Base-by-base conservation (phyloP, 2,113 vertebrate species). In the Hippopotamus amphibius region DNA sequence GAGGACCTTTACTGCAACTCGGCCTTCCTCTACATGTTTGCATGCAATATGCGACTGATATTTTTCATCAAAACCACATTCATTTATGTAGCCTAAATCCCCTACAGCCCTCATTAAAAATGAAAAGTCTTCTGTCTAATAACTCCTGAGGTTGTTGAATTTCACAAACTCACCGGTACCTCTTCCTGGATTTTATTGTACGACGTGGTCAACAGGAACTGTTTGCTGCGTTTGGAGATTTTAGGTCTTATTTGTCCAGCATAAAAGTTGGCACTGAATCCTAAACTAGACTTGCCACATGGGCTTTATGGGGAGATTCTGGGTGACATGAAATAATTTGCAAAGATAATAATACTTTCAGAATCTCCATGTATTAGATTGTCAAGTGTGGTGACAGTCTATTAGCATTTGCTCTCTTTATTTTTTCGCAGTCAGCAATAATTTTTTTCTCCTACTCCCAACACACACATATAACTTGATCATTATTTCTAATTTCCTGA, bases 341-440 rank as follows among this genome's bases (percentile, higher is more conserved):
- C 90, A 98, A 98, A 98, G 98, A 97, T 98, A 98, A 97, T 96
- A 97, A 98, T 97, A 63, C 68, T 97, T 74, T 98, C 79, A 89
- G 96, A 98, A 98, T 98, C 95, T 97, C 96, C 65, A 66, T 74
- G 97, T 98, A 98, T 98, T 98, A 98, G 97, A 88, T 97, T 98
- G 97, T 98, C 98, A 97, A 97, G 79, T n/a, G 14, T n/a, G 79
- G 89, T 96, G 97, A 98, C 89, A 96, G 72, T 77, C 95, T 98
- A 98, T 96, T 97, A 98, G 48, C 80, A 95, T 98, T 98, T 93
- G 43, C 83, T 98, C 77, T 69, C 98, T 97, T 96, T 74, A 94
- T 87, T 74, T 97, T 61, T 48, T 65, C 93, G 85, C 14, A 97
- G 95, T 92, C 79, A 80, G 88, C 61, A 83, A 55, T 71, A 98